phyloP scores from a whole-genome alignment of 2,888 invertebrate species.

The Zootermopsis nevadensis region DNA sequence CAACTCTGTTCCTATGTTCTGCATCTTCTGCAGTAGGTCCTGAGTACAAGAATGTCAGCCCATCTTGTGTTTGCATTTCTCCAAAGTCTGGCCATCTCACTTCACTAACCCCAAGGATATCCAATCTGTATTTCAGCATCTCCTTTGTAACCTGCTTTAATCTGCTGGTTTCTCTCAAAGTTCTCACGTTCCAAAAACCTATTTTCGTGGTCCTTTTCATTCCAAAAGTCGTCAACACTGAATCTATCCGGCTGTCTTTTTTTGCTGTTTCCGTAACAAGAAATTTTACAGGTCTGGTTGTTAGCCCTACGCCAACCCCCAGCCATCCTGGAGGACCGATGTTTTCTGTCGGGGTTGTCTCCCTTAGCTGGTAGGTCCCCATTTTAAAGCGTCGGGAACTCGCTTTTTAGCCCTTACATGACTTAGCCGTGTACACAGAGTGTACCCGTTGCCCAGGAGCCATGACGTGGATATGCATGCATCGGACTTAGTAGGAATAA shows the following conservation, averaged over 20 bases:
- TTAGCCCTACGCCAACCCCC: too few species aligned
- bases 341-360: too few species aligned
- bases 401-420: too few species aligned
- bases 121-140: background rate
- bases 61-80: background rate
- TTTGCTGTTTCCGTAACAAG: too few species aligned
- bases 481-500: background rate
- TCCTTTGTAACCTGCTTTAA: slow-evolving; percentile 1
- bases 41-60: background rate
- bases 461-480: background rate
- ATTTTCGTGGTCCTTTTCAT: slow-evolving; percentile 5
- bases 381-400: too few species aligned
- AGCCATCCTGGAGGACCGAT: too few species aligned
- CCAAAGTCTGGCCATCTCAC: slow-evolving; percentile 18
- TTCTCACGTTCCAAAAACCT: slow-evolving; percentile 16
- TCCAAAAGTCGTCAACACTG: background rate
- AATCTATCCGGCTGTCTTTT: too few species aligned
- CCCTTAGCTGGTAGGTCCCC: too few species aligned
- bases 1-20: slow-evolving; percentile 18
- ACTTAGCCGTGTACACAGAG: background rate
- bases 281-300: too few species aligned
- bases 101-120: background rate
- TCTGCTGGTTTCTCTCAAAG: slow-evolving; percentile 10
- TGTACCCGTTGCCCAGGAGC: background rate
- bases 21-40: background rate